Base-by-base conservation (phyloP, 2,113 vertebrate species). In the Rostratula benghalensis region DNA sequence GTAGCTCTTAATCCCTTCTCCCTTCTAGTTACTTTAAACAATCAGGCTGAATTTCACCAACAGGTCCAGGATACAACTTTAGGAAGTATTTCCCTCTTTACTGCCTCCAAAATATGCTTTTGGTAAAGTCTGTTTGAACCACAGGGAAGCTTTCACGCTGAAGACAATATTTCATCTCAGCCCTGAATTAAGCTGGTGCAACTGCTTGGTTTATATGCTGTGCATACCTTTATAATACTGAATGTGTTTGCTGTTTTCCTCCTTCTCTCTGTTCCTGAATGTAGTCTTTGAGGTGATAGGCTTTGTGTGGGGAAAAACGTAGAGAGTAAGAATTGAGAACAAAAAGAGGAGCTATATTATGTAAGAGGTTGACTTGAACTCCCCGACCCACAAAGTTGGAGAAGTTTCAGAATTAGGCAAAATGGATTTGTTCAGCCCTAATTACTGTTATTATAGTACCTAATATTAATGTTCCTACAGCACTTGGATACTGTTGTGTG, bases 401-500 rank as follows among this genome's bases (percentile, higher is more conserved):
- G n/a, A 95, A 94, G 35, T 73, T 96, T 94, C 94, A 96, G 94
- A 89, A 83, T 65, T 83, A 97, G 96, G 92, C 94, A 96, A 93
- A 95, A 90, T 93, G 74, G 51, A 92, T 96, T 96, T 96, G 83
- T 94, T 95, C 93, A 95, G 91, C 89, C 96, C 91, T 96, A 80
- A 96, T 92, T 94, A 94, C 81, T 96, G 95, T 97, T 95, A 91
- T 92, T 96, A 85, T 96, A 96, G 95, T 96, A 94, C 81, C 74
- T 96, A 91, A 93, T 91, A 92, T 74, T 95, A 87, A 93, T 97
- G 95, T 97, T 96, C 95, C 87, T 96, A 96, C 91, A 97, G 92
- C 96, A 95, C 96, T 96, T 97, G 96, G 96, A 95, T 93, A 94
- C 90, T 96, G 95, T 97, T 96, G 86, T 96, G 94, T 96, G 96